phyloP scores from a whole-genome alignment of 1,140 invertebrate genomes.

The Riptortus pedestris region DNA sequence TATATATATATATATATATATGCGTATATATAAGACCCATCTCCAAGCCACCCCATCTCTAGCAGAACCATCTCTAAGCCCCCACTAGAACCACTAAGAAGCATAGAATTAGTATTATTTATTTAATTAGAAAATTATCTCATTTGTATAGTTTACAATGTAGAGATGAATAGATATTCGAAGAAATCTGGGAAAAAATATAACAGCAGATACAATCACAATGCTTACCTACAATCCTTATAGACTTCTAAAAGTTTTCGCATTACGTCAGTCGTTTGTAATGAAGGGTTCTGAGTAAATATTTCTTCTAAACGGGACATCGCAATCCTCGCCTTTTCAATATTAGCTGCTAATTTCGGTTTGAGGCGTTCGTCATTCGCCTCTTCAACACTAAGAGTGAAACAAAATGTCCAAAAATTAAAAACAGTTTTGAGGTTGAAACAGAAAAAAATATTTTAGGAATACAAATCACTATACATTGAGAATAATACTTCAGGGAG shows the following conservation, averaged over 20 bases:
- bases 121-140: too few species aligned
- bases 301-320: constrained; percentile 64
- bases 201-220: too few species aligned
- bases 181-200: too few species aligned
- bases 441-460: not conserved
- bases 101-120: too few species aligned
- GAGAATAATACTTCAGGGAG: not conserved
- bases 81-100: too few species aligned
- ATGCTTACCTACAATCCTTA: constrained; percentile 61
- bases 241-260: constrained; percentile 68
- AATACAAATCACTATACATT: not conserved
- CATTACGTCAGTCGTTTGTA: constrained; percentile 65
- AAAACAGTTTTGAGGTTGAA: not conserved
- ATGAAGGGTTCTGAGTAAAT: constrained; percentile 57
- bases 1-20: too few species aligned
- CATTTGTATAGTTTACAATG: too few species aligned
- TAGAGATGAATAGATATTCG: too few species aligned
- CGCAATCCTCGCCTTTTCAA: constrained; percentile 59
- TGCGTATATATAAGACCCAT: too few species aligned
- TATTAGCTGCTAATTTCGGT: constrained; percentile 57
- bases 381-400: constrained; percentile 28
- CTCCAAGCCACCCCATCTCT: too few species aligned
- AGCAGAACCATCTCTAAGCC: too few species aligned
- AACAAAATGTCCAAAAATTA: too few species aligned
- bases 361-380: constrained; percentile 42